Percentiles rank a stretch among this genome's conserved stretches.
Evolutionary conservation across 2,888 invertebrate species (phyloP).

Genomic region (Auanema freiburgensis): DNA sequence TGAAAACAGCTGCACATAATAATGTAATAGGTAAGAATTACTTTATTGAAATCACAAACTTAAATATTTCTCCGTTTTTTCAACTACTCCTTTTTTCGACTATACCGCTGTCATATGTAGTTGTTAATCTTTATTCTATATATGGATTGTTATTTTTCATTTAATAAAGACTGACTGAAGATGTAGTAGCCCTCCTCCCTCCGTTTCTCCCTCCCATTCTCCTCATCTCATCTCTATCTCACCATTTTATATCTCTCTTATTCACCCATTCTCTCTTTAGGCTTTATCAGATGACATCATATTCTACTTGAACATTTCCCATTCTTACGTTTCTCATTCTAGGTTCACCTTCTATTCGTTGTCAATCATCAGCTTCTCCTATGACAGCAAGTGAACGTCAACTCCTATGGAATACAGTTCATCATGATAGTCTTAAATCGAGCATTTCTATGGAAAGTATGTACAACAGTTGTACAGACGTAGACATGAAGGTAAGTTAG

Average conservation of each 20-base stretch:
- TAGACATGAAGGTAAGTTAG: conserved; percentile 29
- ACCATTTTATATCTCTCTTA: too few species aligned
- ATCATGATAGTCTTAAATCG: conserved; percentile 6
- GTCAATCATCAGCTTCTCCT: conserved; percentile 37
- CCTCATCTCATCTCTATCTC: too few species aligned
- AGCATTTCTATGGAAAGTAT: conserved; percentile 17
- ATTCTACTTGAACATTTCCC: not conserved
- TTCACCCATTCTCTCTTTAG: too few species aligned
- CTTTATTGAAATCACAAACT: too few species aligned
- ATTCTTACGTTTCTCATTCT: too few species aligned
- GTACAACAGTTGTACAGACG: conserved; percentile 38
- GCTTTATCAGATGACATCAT: not conserved
- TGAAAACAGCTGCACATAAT: conserved; percentile 9
- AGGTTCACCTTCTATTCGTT: conserved; percentile 15
- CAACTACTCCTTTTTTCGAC: not conserved
- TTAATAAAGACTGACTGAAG: too few species aligned
- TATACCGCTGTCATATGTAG: too few species aligned
- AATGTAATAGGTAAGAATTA: conserved; percentile 6
- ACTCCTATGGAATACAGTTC: conserved; percentile 28
- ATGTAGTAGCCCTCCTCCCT: too few species aligned
- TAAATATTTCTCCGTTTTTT: not conserved
- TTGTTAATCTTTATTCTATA: too few species aligned
- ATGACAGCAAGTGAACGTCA: conserved; percentile 40
- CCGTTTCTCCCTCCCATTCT: too few species aligned
- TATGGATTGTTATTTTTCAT: too few species aligned